phyloP scores from a whole-genome alignment of 2,888 invertebrate genomes.

The Tholera decimalis region DNA sequence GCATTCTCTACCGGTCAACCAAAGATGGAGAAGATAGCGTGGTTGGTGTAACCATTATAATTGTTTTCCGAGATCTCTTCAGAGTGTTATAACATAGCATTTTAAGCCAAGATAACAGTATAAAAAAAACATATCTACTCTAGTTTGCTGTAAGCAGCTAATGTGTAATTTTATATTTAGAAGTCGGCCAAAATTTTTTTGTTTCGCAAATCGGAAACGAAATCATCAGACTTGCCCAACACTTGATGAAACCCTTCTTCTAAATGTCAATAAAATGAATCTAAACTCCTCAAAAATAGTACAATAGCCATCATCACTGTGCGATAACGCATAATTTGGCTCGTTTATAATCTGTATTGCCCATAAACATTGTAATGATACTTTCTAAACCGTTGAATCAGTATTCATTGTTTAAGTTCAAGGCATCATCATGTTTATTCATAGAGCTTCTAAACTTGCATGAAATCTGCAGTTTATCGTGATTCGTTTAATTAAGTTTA shows the following conservation, averaged over 20 bases:
- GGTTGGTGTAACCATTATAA: no score
- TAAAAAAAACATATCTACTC: no score
- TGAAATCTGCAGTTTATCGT: conserved; percentile 37
- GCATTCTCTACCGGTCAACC: no score
- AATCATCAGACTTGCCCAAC: neutral
- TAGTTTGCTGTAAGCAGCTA: no score
- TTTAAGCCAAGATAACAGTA: no score
- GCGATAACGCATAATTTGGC: conserved; percentile 48
- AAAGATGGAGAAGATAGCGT: no score
- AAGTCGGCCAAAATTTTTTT: neutral
- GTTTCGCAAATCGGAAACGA: neutral
- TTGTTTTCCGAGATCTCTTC: no score
- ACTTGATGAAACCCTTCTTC: conserved; percentile 8
- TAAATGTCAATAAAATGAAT: conserved; percentile 35
- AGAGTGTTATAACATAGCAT: no score
- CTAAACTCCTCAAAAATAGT: conserved; percentile 29
- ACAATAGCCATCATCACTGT: conserved; percentile 32
- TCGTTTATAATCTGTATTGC: conserved; percentile 45
- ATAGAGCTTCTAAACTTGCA: conserved; percentile 20
- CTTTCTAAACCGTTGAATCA: conserved; percentile 59
- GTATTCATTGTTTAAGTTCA: conserved; percentile 57
- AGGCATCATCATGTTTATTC: conserved; percentile 56
- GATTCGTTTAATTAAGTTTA: conserved; percentile 32
- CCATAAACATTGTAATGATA: conserved; percentile 45
- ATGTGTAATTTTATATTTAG: no score